A percentile compares a stretch with the other conserved stretches of the same genome.
These are phyloP conservation scores for Anarrhichthys ocellatus DNA, from an alignment of 2,113 vertebrate species.

Conservation along the genomic window DNA sequence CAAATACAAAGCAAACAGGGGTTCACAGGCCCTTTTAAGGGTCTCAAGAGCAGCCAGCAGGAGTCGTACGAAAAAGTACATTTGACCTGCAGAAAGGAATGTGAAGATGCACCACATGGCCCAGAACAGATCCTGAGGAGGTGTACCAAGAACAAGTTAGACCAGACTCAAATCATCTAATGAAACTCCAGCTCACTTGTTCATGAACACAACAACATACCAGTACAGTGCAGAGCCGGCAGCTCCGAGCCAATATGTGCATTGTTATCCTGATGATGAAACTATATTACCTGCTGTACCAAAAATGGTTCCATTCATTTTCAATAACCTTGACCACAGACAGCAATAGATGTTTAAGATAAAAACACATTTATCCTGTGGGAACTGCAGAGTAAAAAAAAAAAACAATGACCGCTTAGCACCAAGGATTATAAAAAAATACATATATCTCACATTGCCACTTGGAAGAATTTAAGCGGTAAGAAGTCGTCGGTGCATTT, in stretches of 20 bases:
- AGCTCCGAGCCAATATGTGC: background rate
- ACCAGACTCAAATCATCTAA: background rate
- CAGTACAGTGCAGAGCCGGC: background rate
- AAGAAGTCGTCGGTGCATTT: slow-evolving; percentile 64
- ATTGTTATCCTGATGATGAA: background rate
- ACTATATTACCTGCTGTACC: slow-evolving; percentile 1
- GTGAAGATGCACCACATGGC: background rate
- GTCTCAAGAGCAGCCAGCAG: background rate
- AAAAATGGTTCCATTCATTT: slow-evolving; percentile 22
- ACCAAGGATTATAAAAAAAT: background rate
- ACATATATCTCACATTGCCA: slow-evolving; percentile 31
- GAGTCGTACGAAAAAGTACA: background rate
- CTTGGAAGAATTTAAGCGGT: slow-evolving; percentile 57
- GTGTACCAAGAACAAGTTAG: background rate
- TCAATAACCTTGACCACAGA: slow-evolving; percentile 49
- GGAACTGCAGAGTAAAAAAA: slow-evolving; percentile 30
- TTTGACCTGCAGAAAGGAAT: background rate
- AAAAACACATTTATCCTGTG: slow-evolving; percentile 32
- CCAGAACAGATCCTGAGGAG: background rate
- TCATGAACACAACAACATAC: background rate
- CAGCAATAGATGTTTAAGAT: slow-evolving; percentile 19
- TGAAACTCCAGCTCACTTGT: background rate
- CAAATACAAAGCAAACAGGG: background rate
- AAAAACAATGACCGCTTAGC: slow-evolving; percentile 17
- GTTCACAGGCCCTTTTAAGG: background rate